phyloP scores from a whole-genome alignment of 2,113 vertebrate genomes.

The pig (Sus scrofa) region T2T-Sscrofa CM000814.6:125529501-125530000 shows the following conservation, averaged over 20 bases:
- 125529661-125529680: neutral
- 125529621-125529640: neutral
- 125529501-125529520: neutral
- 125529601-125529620: accelerated
- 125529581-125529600: neutral
- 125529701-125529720: neutral
- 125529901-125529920: neutral
- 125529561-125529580: neutral
- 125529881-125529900: neutral
- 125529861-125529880: neutral
- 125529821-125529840: neutral
- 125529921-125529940: neutral
- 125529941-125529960: neutral
- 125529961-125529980: neutral
- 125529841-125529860: neutral
- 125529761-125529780: accelerated
- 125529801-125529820: neutral
- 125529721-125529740: neutral
- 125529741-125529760: neutral
- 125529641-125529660: neutral
- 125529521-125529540: neutral
- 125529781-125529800: neutral
- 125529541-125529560: neutral
- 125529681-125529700: neutral
- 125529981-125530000: neutral